phyloP scores from a whole-genome alignment of 2,797 vertebrate species.

The Acipenser oxyrinchus region DNA sequence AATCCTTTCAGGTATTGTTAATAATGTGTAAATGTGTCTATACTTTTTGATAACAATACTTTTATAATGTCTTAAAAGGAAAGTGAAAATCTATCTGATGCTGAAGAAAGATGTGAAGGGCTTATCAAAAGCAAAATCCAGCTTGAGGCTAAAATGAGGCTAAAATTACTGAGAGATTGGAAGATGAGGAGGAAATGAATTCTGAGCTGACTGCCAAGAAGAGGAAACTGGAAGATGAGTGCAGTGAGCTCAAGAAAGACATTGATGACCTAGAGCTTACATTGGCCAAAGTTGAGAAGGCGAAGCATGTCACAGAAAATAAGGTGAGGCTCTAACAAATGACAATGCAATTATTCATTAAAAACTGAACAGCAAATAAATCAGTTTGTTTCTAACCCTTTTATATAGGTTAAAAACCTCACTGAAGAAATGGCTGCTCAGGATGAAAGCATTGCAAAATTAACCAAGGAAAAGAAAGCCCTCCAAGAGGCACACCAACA shows the following conservation, averaged over 20 bases:
- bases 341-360: conserved; percentile 11
- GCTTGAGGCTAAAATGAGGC: conserved; percentile 38
- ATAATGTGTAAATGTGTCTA: too few species aligned
- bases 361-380: conserved; percentile 35
- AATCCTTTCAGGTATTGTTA: too few species aligned
- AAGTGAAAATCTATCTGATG: conserved; percentile 45
- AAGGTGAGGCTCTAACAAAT: conserved; percentile 45
- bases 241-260: conserved; percentile 70
- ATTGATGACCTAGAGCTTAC: conserved; percentile 74
- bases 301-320: conserved; percentile 72
- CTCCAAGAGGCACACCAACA: conserved; percentile 65
- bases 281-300: conserved; percentile 68
- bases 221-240: conserved; percentile 73
- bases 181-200: conserved; percentile 48
- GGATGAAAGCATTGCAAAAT: conserved; percentile 54
- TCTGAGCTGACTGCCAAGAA: conserved; percentile 57
- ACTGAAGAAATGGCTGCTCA: conserved; percentile 60
- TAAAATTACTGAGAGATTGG: conserved; percentile 29
- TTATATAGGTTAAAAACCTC: conserved; percentile 60
- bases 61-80: conserved; percentile 29
- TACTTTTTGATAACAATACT: too few species aligned
- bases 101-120: conserved; percentile 4
- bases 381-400: conserved; percentile 23
- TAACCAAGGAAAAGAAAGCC: conserved; percentile 63
- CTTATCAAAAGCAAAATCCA: conserved; percentile 43